These are phyloP conservation scores for Chrysopa pallens DNA, from an alignment of 1,140 invertebrate species.

Conservation along the genomic window DNA sequence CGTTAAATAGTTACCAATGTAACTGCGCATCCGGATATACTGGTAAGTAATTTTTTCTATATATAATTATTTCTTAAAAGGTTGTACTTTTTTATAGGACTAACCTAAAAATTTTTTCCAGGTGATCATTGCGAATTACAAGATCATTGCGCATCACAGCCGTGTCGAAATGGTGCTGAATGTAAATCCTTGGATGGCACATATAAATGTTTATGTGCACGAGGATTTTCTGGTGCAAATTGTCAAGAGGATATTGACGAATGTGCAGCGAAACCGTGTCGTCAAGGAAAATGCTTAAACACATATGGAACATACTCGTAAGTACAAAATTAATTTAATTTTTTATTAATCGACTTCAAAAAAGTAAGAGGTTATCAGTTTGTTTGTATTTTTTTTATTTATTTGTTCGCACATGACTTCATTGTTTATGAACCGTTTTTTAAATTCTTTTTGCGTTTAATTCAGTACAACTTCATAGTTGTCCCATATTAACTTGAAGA, in stretches of 20 bases:
- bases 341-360: too few species aligned
- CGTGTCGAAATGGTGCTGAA: conserved; percentile 70
- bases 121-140: conserved; percentile 72
- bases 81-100: too few species aligned
- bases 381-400: too few species aligned
- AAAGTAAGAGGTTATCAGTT: too few species aligned
- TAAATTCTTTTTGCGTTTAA: too few species aligned
- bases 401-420: too few species aligned
- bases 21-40: conserved; percentile 68
- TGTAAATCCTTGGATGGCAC: conserved; percentile 54
- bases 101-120: too few species aligned
- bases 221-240: conserved; percentile 67
- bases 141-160: conserved; percentile 75
- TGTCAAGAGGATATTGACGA: conserved; percentile 84
- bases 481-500: too few species aligned
- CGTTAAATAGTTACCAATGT: conserved; percentile 62
- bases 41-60: conserved; percentile 35
- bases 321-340: conserved; percentile 24
- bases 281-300: conserved; percentile 61
- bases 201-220: conserved; percentile 69
- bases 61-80: too few species aligned
- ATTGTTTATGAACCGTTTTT: too few species aligned
- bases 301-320: conserved; percentile 80
- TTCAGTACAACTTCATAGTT: too few species aligned
- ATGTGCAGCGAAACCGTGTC: conserved; percentile 59